A percentile compares a stretch with the other conserved stretches of the same genome.
Conservation (phyloP, 2,888 invertebrate species). For the Macrophya alboannulata region DNA sequence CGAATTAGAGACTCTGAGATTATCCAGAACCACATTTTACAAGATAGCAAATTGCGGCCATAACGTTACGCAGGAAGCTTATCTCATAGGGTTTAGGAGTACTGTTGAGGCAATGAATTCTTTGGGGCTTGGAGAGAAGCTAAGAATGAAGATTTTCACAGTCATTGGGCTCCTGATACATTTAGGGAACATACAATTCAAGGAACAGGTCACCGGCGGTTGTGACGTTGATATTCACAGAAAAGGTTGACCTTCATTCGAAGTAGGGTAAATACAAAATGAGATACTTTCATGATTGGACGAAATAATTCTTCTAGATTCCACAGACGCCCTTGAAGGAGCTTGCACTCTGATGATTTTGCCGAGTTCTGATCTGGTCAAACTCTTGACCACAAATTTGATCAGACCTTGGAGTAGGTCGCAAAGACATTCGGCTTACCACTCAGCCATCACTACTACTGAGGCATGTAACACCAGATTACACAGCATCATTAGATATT, state of each 20-base stretch:
- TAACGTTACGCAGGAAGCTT: slow-evolving; percentile 57
- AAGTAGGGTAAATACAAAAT: background rate
- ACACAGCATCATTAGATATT: slow-evolving; percentile 77
- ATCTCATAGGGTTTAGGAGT: slow-evolving; percentile 68
- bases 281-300: background rate
- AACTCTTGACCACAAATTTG: slow-evolving; percentile 72
- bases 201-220: slow-evolving; percentile 65
- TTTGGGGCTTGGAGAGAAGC: slow-evolving; percentile 67
- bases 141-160: slow-evolving; percentile 70
- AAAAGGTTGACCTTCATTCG: slow-evolving; percentile 60
- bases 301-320: slow-evolving; percentile 66
- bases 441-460: slow-evolving; percentile 71
- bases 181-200: slow-evolving; percentile 76
- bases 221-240: slow-evolving; percentile 65
- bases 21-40: slow-evolving; percentile 68
- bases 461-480: slow-evolving; percentile 77
- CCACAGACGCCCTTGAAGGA: slow-evolving; percentile 69
- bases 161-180: slow-evolving; percentile 75
- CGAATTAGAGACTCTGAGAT: slow-evolving; percentile 68
- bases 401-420: slow-evolving; percentile 70
- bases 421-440: slow-evolving; percentile 70
- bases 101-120: slow-evolving; percentile 73
- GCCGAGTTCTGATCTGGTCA: slow-evolving; percentile 64
- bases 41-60: slow-evolving; percentile 63
- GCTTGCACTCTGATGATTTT: slow-evolving; percentile 68